These are phyloP conservation scores for Panulirus ornatus DNA, from an alignment of 1,140 invertebrate genomes.

Conservation along the genomic window DNA sequence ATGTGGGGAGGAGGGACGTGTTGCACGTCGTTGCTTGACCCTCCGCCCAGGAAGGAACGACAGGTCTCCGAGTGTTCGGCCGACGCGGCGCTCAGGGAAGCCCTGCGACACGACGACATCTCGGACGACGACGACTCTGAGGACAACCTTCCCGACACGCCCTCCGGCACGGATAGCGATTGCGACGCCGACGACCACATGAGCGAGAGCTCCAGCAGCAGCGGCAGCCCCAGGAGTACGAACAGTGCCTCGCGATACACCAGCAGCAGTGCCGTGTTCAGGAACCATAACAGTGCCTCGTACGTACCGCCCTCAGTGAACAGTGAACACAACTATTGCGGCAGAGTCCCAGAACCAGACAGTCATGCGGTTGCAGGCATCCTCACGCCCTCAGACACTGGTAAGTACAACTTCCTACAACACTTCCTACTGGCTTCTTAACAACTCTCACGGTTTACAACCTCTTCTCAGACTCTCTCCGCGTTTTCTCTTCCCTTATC, in stretches of 20 bases:
- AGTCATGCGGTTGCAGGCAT: slow-evolving; percentile 16
- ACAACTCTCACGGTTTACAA: background rate
- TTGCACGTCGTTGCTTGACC: slow-evolving; percentile 15
- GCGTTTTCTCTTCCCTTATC: too few species aligned
- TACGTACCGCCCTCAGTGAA: slow-evolving; percentile 19
- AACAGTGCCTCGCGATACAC: slow-evolving; percentile 31
- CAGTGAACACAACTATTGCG: slow-evolving; percentile 60
- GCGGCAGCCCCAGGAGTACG: slow-evolving; percentile 23
- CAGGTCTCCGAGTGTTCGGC: slow-evolving; percentile 53
- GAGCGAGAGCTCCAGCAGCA: background rate
- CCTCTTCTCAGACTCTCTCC: background rate
- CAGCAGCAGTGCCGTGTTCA: background rate
- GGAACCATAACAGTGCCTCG: background rate
- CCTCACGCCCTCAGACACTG: slow-evolving; percentile 59
- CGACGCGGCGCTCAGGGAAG: slow-evolving; percentile 35
- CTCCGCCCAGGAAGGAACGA: slow-evolving; percentile 34
- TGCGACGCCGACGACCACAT: slow-evolving; percentile 56
- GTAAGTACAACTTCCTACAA: slow-evolving; percentile 28
- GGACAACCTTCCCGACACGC: slow-evolving; percentile 63
- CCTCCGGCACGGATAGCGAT: slow-evolving; percentile 67
- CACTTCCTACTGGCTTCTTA: background rate
- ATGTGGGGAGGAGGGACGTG: slow-evolving; percentile 56
- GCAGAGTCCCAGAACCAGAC: slow-evolving; percentile 46
- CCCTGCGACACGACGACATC: slow-evolving; percentile 20
- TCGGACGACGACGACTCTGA: slow-evolving; percentile 57